Conservation (phyloP, 2,888 invertebrate species). For the Pediacus dermestoides region DNA sequence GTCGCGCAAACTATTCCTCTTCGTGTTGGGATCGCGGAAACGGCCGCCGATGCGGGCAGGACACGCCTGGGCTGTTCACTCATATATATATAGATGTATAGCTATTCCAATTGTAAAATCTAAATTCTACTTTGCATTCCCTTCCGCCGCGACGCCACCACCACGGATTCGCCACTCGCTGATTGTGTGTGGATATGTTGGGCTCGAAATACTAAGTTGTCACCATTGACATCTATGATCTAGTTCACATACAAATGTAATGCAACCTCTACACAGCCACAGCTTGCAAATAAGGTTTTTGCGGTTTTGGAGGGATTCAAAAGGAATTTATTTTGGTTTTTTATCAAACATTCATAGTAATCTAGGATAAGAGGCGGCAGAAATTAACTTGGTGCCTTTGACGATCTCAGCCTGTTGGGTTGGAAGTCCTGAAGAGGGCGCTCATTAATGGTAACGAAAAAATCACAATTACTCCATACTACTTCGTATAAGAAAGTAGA, state of each 20-base stretch:
- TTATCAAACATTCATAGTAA: too few species aligned
- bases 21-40: slow-evolving; percentile 31
- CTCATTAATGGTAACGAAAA: too few species aligned
- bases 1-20: slow-evolving; percentile 45
- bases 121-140: slow-evolving; percentile 51
- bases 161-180: slow-evolving; percentile 22
- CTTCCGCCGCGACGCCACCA: slow-evolving; percentile 30
- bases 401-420: too few species aligned
- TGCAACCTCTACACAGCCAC: too few species aligned
- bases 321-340: too few species aligned
- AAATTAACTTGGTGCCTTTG: too few species aligned
- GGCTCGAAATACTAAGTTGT: slow-evolving; percentile 26
- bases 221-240: slow-evolving; percentile 7
- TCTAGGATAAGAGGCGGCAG: too few species aligned
- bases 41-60: slow-evolving; percentile 25
- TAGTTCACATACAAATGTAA: slow-evolving; percentile 4
- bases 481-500: too few species aligned
- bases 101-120: slow-evolving; percentile 51
- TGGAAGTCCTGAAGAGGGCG: too few species aligned
- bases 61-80: slow-evolving; percentile 42
- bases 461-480: too few species aligned
- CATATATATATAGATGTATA: slow-evolving; percentile 46
- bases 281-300: too few species aligned
- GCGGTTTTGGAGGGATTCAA: too few species aligned
- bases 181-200: slow-evolving; percentile 28